Evolutionary conservation across 2,888 invertebrate species (phyloP), one percentile per base, ranked within the genome.

Genomic region (Epiblema foenella): DNA sequence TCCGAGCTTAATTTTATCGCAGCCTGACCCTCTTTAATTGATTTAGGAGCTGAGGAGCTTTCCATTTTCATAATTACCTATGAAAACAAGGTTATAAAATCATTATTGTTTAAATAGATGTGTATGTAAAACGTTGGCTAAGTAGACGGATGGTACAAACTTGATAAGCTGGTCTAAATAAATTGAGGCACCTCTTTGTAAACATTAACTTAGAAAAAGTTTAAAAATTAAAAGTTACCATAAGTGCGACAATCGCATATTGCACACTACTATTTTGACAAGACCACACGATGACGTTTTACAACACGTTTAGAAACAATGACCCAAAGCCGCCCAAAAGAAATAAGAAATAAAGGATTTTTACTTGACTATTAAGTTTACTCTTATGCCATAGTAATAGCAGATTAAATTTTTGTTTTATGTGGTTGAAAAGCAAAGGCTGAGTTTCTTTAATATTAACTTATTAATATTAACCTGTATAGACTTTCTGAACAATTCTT

Each of bases 1-100:
- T 96, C 96, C 1, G 91, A 88, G 57, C 94, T 93, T 1, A 97
- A 94, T 66, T 95, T 89, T 74, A 98, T 96, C 83, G 95, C 95
- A 0, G 98, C 98, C 79, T 95, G 94, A 0, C 98, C 98, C 92
- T 98, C 98, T 65, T 89, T 94, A 74, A 96, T 95, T 57, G 86
- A 85, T 76, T 90, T 91, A 66, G 67, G 37, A 46, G 64, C 62
- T 67, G 79, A 74, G 20, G 82, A 76, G 39, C 77, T 56, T 71
- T 86, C 85, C 90, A 91, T 91, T 80, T 77, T 89, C 79, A 83
- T 84, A 69, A 80, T 75, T 71, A 73, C 73, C 85, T 87, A 72
- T 9, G 73, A 75, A 69, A 68, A n/a, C 9, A 18, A 70, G 58
- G 59, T 59, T 59, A 70, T 49, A 60, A 17, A 66, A 7, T 39